Percentiles rank a stretch among this genome's conserved stretches.
phyloP scores from a whole-genome alignment of 2,888 invertebrate genomes.

The Pedicia rivosa region DNA sequence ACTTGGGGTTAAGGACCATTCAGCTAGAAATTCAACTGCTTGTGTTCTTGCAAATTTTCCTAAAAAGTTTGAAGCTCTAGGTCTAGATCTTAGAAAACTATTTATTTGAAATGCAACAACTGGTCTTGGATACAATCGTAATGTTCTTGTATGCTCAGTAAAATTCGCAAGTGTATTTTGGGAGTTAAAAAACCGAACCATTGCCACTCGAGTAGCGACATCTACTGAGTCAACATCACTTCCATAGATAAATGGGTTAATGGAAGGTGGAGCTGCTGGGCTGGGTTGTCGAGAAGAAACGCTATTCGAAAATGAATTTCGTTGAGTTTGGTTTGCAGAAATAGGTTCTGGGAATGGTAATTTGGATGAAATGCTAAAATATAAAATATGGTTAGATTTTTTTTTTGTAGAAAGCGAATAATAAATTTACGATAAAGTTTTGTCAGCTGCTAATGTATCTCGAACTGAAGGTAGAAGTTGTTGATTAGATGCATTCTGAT shows the following conservation, averaged over 20 bases:
- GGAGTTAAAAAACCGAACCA: constrained; percentile 97
- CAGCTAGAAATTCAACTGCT: constrained; percentile 97
- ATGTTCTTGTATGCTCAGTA: constrained; percentile 91
- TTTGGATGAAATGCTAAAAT: too few species aligned
- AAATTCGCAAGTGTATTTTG: constrained; percentile 95
- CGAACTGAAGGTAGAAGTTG: constrained; percentile 48
- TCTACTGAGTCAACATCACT: constrained; percentile 97
- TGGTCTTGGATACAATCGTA: constrained; percentile 91
- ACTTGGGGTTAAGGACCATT: constrained; percentile 94
- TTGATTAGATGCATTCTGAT: constrained; percentile 37
- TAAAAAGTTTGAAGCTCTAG: constrained; percentile 74
- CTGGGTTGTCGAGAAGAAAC: constrained; percentile 33
- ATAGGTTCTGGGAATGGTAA: constrained; percentile 20
- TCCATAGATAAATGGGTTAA: constrained; percentile 83
- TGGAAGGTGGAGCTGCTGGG: constrained; percentile 35
- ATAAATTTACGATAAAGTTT: constrained; percentile 31
- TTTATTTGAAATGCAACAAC: constrained; percentile 98
- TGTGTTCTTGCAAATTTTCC: constrained; percentile 89
- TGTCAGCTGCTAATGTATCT: constrained; percentile 37
- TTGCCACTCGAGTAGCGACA: constrained; percentile 92
- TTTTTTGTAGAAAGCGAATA: background rate
- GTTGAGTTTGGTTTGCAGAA: constrained; percentile 25
- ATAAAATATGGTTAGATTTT: background rate
- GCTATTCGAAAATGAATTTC: constrained; percentile 31
- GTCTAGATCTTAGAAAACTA: constrained; percentile 87